A percentile compares a stretch with the other conserved stretches of the same genome.
These are phyloP conservation scores for Hirudo medicinalis DNA, from an alignment of 1,140 invertebrate species.

Conservation along the genomic window DNA sequence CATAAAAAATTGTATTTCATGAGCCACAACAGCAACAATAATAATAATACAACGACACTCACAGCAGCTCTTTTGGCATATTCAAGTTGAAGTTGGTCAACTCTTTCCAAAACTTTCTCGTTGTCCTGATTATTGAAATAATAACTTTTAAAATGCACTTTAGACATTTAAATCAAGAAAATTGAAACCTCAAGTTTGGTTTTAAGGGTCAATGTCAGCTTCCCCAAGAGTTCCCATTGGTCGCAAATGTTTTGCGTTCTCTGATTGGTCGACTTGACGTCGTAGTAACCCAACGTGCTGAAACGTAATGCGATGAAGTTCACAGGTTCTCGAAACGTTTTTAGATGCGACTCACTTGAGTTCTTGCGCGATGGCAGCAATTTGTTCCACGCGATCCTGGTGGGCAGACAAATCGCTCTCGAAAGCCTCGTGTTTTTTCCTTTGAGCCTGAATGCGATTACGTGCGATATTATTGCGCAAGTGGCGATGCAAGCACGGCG, in stretches of 20 bases:
- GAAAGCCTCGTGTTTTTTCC: slow-evolving; percentile 99
- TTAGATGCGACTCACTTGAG: slow-evolving; percentile 61
- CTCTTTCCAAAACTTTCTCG: slow-evolving; percentile 88
- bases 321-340: no score
- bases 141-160: background rate
- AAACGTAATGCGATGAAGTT: slow-evolving; percentile 22
- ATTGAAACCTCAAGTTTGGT: slow-evolving; percentile 60
- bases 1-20: background rate
- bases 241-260: slow-evolving; percentile 65
- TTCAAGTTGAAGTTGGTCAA: slow-evolving; percentile 91
- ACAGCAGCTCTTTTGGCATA: slow-evolving; percentile 93
- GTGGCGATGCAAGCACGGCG: background rate
- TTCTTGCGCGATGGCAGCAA: slow-evolving; percentile 96
- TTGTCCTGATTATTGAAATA: slow-evolving; percentile 52
- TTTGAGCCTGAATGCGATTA: slow-evolving; percentile 63
- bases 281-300: slow-evolving; percentile 88
- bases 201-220: slow-evolving; percentile 76
- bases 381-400: slow-evolving; percentile 96
- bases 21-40: background rate
- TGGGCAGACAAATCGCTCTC: slow-evolving; percentile 88
- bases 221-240: slow-evolving; percentile 69
- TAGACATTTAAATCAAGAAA: background rate
- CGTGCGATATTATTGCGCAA: background rate
- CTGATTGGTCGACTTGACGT: slow-evolving; percentile 79
- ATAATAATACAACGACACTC: slow-evolving; percentile 29